Evolutionary conservation across 2,797 vertebrate species (phyloP), one percentile per base, ranked within the genome.

Genomic region (Fistularia tabacaria): DNA sequence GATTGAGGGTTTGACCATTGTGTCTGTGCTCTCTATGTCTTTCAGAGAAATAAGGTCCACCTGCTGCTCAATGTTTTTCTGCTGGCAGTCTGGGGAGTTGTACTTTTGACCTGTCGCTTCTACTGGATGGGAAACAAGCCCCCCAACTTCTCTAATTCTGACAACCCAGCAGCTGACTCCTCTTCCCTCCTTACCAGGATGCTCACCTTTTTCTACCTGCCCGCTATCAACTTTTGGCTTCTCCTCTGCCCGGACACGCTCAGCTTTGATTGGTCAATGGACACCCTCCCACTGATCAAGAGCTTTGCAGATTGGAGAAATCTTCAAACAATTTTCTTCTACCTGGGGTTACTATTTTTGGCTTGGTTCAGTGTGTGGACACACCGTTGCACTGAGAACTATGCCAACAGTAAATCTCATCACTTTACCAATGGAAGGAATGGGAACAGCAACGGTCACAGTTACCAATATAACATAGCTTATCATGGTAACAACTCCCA

Each of bases 81-180:
- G 71, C 80, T 98, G 88, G 93, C 90, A 10, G 85, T 80, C 62
- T 98, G 95, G 92, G 97, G 96, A 10, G 87, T 90, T 51, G 46
- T 92, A 1, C 86, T 99, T 54, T 80, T 99, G 79, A 93, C 92
- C 42, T 77, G 90, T 68, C 96, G 97, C 45, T 90, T 99, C 25
- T 98, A 97, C 89, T 99, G 97, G 97, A 99, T 99, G 97, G 97
- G 97, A 57, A 99, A 96, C 89, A 98, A 93, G 62, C 96, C 97
- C 9, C 97, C 97, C 11, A 98, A 97, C 85, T 99, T 99, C 86
- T 99, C 97, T 83, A 99, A 98, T 88, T 99, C 97, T 0, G 97
- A 99, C 88, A 99, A 99, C 86, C 97, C 97, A 0, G 95, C 96
- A 1, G 97, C 97, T 0, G 97, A 99, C 79, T 94, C 93, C 0